Percentiles rank a stretch among this genome's conserved stretches.
phyloP scores from a whole-genome alignment of 2,888 invertebrate species.

The Choreutis nemorana region DNA sequence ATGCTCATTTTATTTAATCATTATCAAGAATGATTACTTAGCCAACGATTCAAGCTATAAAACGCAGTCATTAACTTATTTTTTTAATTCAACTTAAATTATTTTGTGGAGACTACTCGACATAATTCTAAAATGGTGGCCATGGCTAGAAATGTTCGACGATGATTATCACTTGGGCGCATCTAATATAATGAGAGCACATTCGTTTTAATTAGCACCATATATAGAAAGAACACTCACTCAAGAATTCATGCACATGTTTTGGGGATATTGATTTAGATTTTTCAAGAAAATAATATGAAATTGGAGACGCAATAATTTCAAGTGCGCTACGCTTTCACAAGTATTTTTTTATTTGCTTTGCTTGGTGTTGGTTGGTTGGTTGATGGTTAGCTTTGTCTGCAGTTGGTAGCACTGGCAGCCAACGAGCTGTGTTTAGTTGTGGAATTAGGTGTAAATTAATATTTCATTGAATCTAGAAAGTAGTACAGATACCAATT shows the following conservation, averaged over 20 bases:
- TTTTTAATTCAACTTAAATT: no score
- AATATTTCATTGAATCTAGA: no score
- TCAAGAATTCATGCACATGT: constrained; percentile 61
- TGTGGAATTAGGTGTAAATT: no score
- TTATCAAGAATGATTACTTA: no score
- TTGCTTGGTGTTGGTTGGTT: constrained; percentile 20
- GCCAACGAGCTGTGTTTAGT: no score
- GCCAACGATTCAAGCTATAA: no score
- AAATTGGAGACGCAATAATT: constrained; percentile 47
- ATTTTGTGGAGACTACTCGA: constrained; percentile 35
- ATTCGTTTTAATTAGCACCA: constrained; percentile 17
- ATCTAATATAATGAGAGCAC: constrained; percentile 19
- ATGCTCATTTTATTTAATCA: no score
- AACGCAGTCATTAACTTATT: no score
- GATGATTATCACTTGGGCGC: constrained; percentile 29
- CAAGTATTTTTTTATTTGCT: constrained; percentile 47
- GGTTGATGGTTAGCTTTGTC: no score
- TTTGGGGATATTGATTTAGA: constrained; percentile 27
- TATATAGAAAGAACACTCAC: constrained; percentile 42
- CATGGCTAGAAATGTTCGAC: constrained; percentile 40
- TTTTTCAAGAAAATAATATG: constrained; percentile 27
- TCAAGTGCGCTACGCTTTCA: constrained; percentile 51
- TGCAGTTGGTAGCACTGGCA: no score
- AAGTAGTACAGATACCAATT: no score
- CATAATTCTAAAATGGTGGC: constrained; percentile 64